Base-by-base conservation (phyloP, 2,888 invertebrate genomes). In the Eudasyphora cyanicolor region DNA sequence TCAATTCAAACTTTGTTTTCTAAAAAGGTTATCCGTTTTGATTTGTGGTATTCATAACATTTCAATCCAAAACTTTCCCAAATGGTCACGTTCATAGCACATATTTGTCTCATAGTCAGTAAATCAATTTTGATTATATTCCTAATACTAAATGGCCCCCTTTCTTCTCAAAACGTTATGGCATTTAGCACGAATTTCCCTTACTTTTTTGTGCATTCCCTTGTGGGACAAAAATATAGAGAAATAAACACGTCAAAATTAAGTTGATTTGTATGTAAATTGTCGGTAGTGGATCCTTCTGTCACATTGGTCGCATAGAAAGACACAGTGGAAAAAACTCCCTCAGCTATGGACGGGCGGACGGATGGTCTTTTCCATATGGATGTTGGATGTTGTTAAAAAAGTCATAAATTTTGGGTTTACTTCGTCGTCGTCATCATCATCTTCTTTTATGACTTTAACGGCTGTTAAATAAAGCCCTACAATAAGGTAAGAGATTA, bases 261-360 rank as follows among this genome's bases (percentile, higher is more conserved):
- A 60, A 76, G 71, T 76, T 78, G 71, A 81, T 79, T 79, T 81
- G 71, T 79, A 79, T 84, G 78, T 84, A 81, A 78, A 78, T 78
- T 84, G 81, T 54, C 42, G 38, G 62, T 45, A 62, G n/a, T 51
- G 49, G 60, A 79, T 74, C 64, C 76, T 74, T 76, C 19, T 79
- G 49, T 70, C 12, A 1, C 12, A 17, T n/a, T n/a, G n/a, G 24
- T 35, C 17, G 5, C 38, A 17, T 0, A 69, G n/a, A 35, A 62
- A 74, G 73, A 27, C 12, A 51, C 8, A 5, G 42, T 6, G 57
- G 14, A 42, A 2, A 69, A 77, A 29, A 75, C 12, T 7, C 21
- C 19, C 8, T 5, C 60, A 1, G 14, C 29, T 19, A 19, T 38
- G n/a, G n/a, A n/a, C n/a, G n/a, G n/a, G n/a, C n/a, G n/a, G n/a